A percentile compares a stretch with the other conserved stretches of the same genome.
These are phyloP conservation scores for Empidonax traillii DNA, from an alignment of 2,113 vertebrate species.

Conservation along the genomic window DNA sequence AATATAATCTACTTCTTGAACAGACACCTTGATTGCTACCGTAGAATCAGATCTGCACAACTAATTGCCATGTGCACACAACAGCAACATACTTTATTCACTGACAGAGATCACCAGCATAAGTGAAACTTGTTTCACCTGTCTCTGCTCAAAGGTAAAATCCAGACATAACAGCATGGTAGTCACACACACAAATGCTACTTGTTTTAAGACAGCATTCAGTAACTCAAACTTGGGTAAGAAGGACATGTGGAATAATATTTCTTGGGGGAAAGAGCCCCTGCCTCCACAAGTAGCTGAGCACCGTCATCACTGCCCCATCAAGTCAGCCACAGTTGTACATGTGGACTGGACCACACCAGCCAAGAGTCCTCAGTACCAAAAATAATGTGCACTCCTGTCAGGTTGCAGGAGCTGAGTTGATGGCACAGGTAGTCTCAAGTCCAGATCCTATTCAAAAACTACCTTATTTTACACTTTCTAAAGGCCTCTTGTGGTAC, in stretches of 20 bases:
- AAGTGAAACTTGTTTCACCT: not conserved
- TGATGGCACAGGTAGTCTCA: not conserved
- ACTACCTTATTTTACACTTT: not conserved
- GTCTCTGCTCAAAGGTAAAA: not conserved
- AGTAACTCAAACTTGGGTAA: not conserved
- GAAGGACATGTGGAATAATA: not conserved
- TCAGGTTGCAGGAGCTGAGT: not conserved
- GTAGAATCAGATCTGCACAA: not conserved
- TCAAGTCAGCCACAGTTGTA: not conserved
- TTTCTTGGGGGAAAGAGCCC: not conserved
- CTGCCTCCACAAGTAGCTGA: fast-evolving
- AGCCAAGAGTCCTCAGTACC: not conserved
- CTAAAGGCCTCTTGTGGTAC: not conserved
- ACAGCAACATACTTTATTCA: not conserved
- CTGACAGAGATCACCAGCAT: not conserved
- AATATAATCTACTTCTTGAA: not conserved
- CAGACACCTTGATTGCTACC: not conserved
- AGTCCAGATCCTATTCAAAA: not conserved
- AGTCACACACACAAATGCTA: not conserved
- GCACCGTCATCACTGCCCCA: not conserved
- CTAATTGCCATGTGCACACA: not conserved
- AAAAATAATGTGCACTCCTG: not conserved
- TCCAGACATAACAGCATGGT: not conserved
- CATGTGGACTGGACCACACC: fast-evolving
- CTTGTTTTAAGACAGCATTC: not conserved